Evolutionary conservation across 2,888 invertebrate genomes (phyloP).

Genomic region (Ectemnius continuus): DNA sequence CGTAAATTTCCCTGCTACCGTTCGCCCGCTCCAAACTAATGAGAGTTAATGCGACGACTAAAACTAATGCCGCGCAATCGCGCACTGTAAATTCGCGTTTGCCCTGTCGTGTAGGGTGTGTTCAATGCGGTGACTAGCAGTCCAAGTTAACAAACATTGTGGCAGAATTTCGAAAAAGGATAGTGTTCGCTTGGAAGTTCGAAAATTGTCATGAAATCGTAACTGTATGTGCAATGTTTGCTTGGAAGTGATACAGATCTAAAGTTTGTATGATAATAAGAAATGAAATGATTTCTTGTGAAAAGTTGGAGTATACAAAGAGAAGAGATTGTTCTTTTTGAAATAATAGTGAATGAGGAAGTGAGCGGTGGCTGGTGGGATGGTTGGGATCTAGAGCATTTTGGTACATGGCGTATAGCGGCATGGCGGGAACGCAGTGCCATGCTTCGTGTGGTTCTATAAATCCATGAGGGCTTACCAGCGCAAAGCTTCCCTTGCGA

Average conservation of each 20-base stretch:
- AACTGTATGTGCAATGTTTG: too few relatives aligned
- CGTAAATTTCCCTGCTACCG: conserved; percentile 43
- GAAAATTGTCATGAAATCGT: too few relatives aligned
- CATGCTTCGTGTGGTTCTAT: conserved; percentile 76
- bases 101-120: conserved; percentile 8
- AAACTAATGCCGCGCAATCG: conserved; percentile 37
- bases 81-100: conserved; percentile 34
- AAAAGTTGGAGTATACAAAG: background rate
- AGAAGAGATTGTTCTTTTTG: conserved; percentile 34
- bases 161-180: too few relatives aligned
- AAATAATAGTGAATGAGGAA: conserved; percentile 45
- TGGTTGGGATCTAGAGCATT: conserved; percentile 67
- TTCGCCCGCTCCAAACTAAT: conserved; percentile 37
- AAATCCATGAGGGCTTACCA: conserved; percentile 77
- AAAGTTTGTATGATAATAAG: too few relatives aligned
- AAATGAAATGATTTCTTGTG: background rate
- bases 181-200: too few relatives aligned
- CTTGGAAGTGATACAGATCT: too few relatives aligned
- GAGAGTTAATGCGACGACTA: conserved; percentile 42
- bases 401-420: conserved; percentile 73
- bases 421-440: conserved; percentile 65
- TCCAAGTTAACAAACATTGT: too few relatives aligned
- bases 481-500: conserved; percentile 78
- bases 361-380: conserved; percentile 28
- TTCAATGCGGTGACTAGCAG: too few relatives aligned